Evolutionary conservation across 1,140 invertebrate genomes (phyloP).

Genomic region (Achatina immaculata): DNA sequence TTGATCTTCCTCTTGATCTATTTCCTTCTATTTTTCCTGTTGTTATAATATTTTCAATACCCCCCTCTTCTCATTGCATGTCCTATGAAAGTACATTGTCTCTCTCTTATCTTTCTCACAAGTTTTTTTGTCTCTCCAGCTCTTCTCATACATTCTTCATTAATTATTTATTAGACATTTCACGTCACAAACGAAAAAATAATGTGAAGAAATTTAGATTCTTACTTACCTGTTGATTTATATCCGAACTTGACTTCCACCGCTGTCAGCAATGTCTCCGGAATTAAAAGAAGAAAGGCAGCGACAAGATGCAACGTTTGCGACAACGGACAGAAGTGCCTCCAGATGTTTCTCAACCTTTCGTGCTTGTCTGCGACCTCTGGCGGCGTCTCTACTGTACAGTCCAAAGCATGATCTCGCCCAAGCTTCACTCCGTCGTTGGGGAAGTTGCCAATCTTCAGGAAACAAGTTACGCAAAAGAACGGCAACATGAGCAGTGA

Average conservation of each 20-base stretch:
- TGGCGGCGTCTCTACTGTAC: slow-evolving; percentile 6
- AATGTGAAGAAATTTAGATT: not conserved
- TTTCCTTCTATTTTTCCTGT: too few relatives aligned
- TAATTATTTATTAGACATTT: too few relatives aligned
- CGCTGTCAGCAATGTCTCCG: slow-evolving; percentile 55
- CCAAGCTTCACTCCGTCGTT: slow-evolving; percentile 64
- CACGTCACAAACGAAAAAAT: too few relatives aligned
- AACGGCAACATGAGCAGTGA: slow-evolving; percentile 55
- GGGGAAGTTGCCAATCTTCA: slow-evolving; percentile 60
- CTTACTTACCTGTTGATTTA: slow-evolving; percentile 54
- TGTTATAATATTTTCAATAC: too few relatives aligned
- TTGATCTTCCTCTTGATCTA: too few relatives aligned
- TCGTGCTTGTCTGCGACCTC: slow-evolving; percentile 38
- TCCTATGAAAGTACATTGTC: too few relatives aligned
- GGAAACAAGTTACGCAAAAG: slow-evolving; percentile 53
- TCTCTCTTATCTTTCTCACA: too few relatives aligned
- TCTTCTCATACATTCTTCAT: too few relatives aligned
- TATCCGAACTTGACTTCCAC: slow-evolving; percentile 57
- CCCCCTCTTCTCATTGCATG: too few relatives aligned
- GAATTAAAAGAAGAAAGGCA: slow-evolving; percentile 59
- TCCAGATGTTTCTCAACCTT: slow-evolving; percentile 52
- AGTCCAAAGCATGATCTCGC: slow-evolving; percentile 55
- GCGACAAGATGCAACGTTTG: slow-evolving; percentile 57
- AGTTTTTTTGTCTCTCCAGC: too few relatives aligned
- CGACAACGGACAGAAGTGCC: slow-evolving; percentile 56